These are phyloP conservation scores for Metacarcinus magister DNA, from an alignment of 2,888 invertebrate species.

Conservation along the genomic window DNA sequence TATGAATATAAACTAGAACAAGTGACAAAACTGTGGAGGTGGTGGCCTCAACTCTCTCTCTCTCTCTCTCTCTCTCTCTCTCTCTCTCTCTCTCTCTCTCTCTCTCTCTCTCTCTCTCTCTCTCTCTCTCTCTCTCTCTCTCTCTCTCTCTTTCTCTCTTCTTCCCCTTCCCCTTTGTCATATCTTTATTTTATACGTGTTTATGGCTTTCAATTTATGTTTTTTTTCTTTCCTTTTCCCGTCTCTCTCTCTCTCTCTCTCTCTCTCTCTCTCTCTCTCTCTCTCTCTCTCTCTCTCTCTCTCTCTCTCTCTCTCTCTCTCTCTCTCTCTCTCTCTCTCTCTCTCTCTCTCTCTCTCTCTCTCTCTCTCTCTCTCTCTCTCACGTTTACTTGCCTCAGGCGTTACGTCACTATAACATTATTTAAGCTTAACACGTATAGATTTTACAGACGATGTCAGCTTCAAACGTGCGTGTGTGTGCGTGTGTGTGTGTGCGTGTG, in stretches of 20 bases:
- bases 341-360: too few species aligned
- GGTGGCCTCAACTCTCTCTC: not conserved
- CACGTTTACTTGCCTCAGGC: too few species aligned
- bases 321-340: too few species aligned
- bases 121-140: not conserved
- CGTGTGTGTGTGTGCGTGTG: too few species aligned
- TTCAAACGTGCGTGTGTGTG: too few species aligned
- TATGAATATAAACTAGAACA: slow-evolving; percentile 59
- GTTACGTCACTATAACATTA: too few species aligned
- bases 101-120: not conserved
- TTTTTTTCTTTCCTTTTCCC: not conserved
- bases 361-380: too few species aligned
- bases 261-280: slow-evolving; percentile 57
- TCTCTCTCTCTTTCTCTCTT: not conserved
- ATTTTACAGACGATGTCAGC: too few species aligned
- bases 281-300: not conserved
- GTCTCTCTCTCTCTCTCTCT: slow-evolving; percentile 54
- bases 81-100: slow-evolving; percentile 1
- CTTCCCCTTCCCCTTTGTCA: not conserved
- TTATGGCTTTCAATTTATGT: not conserved
- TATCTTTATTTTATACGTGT: too few species aligned
- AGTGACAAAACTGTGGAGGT: slow-evolving; percentile 55
- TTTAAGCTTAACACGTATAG: too few species aligned
- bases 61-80: slow-evolving; percentile 47
- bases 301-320: not conserved